These are phyloP conservation scores for Hecatera dysodea DNA, from an alignment of 2,888 invertebrate species.

Conservation along the genomic window DNA sequence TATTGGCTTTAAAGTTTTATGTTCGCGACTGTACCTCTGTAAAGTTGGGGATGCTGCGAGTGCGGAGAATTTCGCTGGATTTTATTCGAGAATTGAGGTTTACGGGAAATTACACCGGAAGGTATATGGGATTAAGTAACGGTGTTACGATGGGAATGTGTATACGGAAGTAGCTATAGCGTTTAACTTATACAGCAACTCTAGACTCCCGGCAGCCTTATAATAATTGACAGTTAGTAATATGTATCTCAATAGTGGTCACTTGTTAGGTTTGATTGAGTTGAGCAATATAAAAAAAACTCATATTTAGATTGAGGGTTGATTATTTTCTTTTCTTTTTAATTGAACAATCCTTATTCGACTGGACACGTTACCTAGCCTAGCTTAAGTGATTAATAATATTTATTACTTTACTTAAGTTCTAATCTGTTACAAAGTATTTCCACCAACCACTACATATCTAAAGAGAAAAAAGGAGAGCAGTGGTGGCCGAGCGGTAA, in stretches of 20 bases:
- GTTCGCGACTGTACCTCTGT: slow-evolving; percentile 74
- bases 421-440: too few relatives aligned
- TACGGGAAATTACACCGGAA: slow-evolving; percentile 22
- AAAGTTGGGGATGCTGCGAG: slow-evolving; percentile 67
- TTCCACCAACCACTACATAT: too few relatives aligned
- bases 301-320: too few relatives aligned
- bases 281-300: too few relatives aligned
- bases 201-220: background rate
- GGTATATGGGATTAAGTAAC: slow-evolving; percentile 4
- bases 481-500: too few relatives aligned
- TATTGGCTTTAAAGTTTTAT: slow-evolving; percentile 89
- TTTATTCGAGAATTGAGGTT: slow-evolving; percentile 28
- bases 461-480: too few relatives aligned
- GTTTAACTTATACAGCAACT: background rate
- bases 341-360: too few relatives aligned
- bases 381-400: too few relatives aligned
- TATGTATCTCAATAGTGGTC: background rate
- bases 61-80: slow-evolving; percentile 24
- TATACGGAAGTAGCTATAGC: background rate
- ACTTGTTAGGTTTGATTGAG: too few relatives aligned
- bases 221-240: background rate
- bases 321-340: too few relatives aligned
- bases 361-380: too few relatives aligned
- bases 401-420: too few relatives aligned
- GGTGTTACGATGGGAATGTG: background rate